Percentiles rank a stretch among this genome's conserved stretches.
Conservation (phyloP, 2,113 vertebrate species). For the Geococcyx californianus region DNA sequence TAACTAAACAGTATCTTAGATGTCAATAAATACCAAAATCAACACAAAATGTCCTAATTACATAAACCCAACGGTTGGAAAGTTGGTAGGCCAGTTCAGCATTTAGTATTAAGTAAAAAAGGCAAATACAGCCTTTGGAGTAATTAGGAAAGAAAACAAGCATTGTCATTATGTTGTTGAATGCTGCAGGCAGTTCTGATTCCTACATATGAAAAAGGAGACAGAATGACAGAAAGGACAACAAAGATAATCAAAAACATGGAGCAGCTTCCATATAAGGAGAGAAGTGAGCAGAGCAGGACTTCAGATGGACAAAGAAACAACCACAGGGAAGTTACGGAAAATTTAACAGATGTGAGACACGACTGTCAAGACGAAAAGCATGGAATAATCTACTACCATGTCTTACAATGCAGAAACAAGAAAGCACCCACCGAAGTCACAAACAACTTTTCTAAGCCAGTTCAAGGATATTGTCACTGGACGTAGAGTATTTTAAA, state of each 20-base stretch:
- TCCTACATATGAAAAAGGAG: conserved; percentile 48
- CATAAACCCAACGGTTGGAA: not conserved
- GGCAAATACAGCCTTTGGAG: not conserved
- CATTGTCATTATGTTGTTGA: not conserved
- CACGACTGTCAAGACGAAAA: not conserved
- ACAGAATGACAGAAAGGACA: conserved; percentile 13
- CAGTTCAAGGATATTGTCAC: not conserved
- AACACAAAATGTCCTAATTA: not conserved
- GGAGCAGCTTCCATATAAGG: conserved; percentile 41
- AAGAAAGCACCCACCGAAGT: not conserved
- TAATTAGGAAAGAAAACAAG: not conserved
- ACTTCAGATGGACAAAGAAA: not conserved
- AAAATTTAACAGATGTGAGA: not conserved
- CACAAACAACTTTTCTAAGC: not conserved
- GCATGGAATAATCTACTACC: rapidly evolving
- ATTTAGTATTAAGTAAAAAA: not conserved
- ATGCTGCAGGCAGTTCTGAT: not conserved
- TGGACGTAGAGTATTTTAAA: not conserved
- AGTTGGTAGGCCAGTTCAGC: not conserved
- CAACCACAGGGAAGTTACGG: not conserved
- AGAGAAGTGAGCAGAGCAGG: not conserved
- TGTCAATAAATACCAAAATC: not conserved
- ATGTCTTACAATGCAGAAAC: not conserved
- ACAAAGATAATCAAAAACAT: conserved; percentile 12
- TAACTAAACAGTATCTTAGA: not conserved